Percentiles rank a stretch among this genome's conserved stretches.
Evolutionary conservation across 2,113 vertebrate genomes (phyloP).

Genomic region (Andinoacara biseriatus): DNA sequence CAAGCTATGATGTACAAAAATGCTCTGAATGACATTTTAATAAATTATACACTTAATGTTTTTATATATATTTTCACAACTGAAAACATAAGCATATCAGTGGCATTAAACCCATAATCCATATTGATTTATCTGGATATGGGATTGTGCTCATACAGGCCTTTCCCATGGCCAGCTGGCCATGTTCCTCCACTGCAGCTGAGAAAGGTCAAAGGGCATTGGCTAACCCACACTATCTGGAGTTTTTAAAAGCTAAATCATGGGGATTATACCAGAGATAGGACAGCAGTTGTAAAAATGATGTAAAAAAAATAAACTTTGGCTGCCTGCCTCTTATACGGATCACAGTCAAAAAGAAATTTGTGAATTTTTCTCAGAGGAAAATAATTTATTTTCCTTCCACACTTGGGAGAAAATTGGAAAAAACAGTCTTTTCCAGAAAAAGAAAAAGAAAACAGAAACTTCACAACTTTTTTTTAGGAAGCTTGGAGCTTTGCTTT

Average conservation of each 20-base stretch:
- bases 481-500: not conserved
- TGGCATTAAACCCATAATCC: not conserved
- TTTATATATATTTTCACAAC: not conserved
- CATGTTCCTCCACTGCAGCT: slow-evolving; percentile 29
- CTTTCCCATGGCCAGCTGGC: slow-evolving; percentile 31
- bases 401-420: not conserved
- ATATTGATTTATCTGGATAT: not conserved
- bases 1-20: not conserved
- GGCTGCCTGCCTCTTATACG: not conserved
- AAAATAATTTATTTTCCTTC: not conserved
- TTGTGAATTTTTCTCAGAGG: not conserved
- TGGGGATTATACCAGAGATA: not conserved
- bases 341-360: not conserved
- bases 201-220: slow-evolving; percentile 30
- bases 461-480: not conserved
- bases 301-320: slow-evolving; percentile 1
- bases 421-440: not conserved
- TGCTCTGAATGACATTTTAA: not conserved
- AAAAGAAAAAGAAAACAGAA: not conserved
- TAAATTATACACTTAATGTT: not conserved
- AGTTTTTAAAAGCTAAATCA: slow-evolving; percentile 44
- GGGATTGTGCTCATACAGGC: not conserved
- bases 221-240: slow-evolving; percentile 15
- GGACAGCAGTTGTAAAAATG: slow-evolving; percentile 13
- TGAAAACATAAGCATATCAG: not conserved